These are phyloP conservation scores for Balaeniceps rex DNA, from an alignment of 2,113 vertebrate species.

Conservation along the genomic window DNA sequence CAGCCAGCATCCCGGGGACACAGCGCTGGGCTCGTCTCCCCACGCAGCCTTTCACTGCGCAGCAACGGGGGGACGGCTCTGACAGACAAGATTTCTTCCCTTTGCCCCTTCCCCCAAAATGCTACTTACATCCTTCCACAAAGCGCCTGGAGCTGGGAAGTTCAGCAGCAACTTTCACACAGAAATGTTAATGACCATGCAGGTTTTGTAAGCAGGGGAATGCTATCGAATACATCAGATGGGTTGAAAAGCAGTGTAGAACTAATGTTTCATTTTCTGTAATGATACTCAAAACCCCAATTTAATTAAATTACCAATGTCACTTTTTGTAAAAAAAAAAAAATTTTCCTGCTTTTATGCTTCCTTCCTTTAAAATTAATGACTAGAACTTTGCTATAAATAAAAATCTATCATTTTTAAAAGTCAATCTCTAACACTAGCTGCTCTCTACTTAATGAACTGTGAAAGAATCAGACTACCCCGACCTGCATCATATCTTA, in stretches of 20 bases:
- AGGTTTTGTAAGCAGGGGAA: neutral
- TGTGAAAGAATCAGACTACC: slow-evolving; percentile 65
- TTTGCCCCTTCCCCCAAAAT: neutral
- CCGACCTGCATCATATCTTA: slow-evolving; percentile 23
- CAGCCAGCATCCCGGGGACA: neutral
- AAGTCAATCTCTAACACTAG: slow-evolving; percentile 64
- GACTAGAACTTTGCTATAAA: slow-evolving; percentile 70
- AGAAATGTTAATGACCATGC: neutral
- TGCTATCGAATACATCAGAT: neutral
- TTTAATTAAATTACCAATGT: slow-evolving; percentile 80
- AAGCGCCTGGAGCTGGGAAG: neutral
- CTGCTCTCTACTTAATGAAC: slow-evolving; percentile 73
- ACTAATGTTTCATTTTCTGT: slow-evolving; percentile 69
- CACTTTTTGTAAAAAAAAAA: slow-evolving; percentile 44
- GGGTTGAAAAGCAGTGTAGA: slow-evolving; percentile 41
- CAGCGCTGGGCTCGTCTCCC: neutral
- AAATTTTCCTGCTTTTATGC: slow-evolving; percentile 62
- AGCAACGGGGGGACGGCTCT: neutral
- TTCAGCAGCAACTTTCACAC: neutral
- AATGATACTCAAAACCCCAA: slow-evolving; percentile 64
- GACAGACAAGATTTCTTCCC: neutral
- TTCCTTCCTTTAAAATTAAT: slow-evolving; percentile 72
- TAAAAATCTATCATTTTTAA: slow-evolving; percentile 74
- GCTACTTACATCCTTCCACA: neutral
- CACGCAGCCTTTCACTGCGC: fast-evolving